phyloP scores from a whole-genome alignment of 2,113 vertebrate genomes.

The Macroglossus sobrinus region DNA sequence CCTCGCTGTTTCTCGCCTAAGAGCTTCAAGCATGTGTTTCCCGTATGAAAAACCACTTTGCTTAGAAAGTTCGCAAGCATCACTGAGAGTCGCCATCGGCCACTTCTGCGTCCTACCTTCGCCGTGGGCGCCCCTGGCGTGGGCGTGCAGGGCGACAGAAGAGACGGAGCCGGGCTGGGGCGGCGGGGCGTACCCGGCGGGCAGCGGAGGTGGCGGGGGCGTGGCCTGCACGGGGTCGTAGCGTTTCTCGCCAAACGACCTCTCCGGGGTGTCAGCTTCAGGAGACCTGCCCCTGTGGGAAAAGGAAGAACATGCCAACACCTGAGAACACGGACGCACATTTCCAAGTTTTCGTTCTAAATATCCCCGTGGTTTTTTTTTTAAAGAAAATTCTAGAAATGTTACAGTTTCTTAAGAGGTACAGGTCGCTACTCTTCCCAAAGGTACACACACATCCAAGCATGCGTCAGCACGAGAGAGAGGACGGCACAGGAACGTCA shows the following conservation, averaged over 20 bases:
- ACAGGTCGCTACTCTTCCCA: constrained; percentile 44
- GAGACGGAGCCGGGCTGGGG: constrained; percentile 76
- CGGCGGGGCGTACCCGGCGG: constrained; percentile 88
- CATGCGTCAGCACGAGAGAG: constrained; percentile 74
- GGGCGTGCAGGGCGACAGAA: constrained; percentile 83
- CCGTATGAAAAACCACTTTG: neutral
- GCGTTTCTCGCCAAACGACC: constrained; percentile 91
- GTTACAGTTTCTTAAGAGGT: constrained; percentile 52
- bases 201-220: constrained; percentile 82
- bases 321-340: neutral
- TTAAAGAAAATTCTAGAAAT: constrained; percentile 42
- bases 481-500: constrained; percentile 74
- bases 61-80: neutral
- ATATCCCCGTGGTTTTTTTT: neutral
- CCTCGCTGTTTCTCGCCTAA: neutral
- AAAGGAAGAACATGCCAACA: constrained; percentile 12
- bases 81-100: no score
- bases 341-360: neutral
- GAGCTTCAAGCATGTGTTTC: neutral
- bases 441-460: constrained; percentile 66
- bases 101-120: constrained; percentile 85
- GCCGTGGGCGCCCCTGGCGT: constrained; percentile 87
- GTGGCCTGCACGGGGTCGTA: constrained; percentile 88
- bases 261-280: constrained; percentile 86
- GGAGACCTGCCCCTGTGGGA: constrained; percentile 83